Conservation (phyloP, 2,113 vertebrate genomes). For the Megaptera novaeangliae region DNA sequence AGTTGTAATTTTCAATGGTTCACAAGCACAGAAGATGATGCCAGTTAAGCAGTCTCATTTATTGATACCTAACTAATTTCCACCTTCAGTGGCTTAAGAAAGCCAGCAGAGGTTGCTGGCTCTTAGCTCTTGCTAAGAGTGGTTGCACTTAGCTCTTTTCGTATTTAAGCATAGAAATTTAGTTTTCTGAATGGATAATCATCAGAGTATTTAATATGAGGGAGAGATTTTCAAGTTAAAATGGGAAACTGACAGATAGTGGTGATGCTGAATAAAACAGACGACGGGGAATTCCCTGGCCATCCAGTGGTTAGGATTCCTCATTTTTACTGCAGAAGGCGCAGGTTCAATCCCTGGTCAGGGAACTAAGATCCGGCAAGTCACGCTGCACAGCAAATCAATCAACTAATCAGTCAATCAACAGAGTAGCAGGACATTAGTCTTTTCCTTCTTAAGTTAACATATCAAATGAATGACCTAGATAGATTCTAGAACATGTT, state of each 20-base stretch:
- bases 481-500: not conserved
- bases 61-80: not conserved
- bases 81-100: not conserved
- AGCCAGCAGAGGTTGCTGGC: not conserved
- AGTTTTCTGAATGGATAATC: not conserved
- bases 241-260: not conserved
- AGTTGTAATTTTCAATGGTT: not conserved
- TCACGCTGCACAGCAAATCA: not conserved
- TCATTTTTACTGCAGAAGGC: not conserved
- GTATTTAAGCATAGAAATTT: conserved; percentile 7
- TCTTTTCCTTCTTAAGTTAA: not conserved
- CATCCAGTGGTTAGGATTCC: not conserved
- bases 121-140: too few relatives aligned
- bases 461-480: not conserved
- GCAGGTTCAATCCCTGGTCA: not conserved
- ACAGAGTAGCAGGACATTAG: not conserved
- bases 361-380: not conserved
- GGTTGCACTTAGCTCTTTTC: not conserved
- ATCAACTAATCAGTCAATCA: not conserved
- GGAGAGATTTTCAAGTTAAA: not conserved
- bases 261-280: not conserved
- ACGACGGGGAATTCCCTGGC: not conserved
- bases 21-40: not conserved
- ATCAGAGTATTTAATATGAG: conserved; percentile 2
- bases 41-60: not conserved